Percentiles rank a stretch among this genome's conserved stretches.
These are phyloP conservation scores for Brachionus rubens DNA, from an alignment of 1,140 invertebrate genomes.

Conservation along the genomic window DNA sequence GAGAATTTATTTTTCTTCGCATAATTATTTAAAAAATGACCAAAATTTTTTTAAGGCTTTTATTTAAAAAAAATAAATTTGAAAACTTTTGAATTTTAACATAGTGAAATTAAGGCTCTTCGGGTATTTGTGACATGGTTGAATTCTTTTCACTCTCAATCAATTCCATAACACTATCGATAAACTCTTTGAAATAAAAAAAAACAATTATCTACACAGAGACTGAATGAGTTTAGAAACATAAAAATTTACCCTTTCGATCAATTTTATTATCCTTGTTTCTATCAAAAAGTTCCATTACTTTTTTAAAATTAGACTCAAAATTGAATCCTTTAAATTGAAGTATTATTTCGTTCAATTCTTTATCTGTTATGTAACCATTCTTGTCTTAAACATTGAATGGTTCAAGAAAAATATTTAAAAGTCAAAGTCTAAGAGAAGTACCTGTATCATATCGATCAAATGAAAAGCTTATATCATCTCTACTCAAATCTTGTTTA, in stretches of 20 bases:
- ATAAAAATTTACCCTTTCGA: not conserved
- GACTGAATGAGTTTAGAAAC: too few relatives aligned
- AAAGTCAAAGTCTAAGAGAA: not conserved
- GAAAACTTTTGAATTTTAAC: too few relatives aligned
- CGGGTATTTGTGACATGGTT: not conserved
- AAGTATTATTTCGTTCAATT: not conserved
- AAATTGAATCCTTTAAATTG: not conserved
- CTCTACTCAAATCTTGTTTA: not conserved
- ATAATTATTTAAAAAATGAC: too few relatives aligned
- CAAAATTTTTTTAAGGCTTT: too few relatives aligned
- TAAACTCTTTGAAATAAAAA: not conserved
- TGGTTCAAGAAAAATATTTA: too few relatives aligned
- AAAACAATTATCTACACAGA: not conserved
- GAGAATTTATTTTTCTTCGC: too few relatives aligned
- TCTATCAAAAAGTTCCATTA: not conserved
- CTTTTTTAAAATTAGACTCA: not conserved
- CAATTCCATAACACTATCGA: not conserved
- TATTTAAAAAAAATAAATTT: too few relatives aligned
- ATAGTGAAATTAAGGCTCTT: not conserved
- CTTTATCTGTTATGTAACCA: constrained; percentile 9
- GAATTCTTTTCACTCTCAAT: not conserved
- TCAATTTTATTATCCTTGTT: constrained; percentile 16
- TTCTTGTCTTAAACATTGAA: not conserved
- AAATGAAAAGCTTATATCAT: not conserved
- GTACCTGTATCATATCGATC: constrained; percentile 17